Evolutionary conservation across 2,888 invertebrate genomes (phyloP).

Genomic region (Tineola bisselliella): DNA sequence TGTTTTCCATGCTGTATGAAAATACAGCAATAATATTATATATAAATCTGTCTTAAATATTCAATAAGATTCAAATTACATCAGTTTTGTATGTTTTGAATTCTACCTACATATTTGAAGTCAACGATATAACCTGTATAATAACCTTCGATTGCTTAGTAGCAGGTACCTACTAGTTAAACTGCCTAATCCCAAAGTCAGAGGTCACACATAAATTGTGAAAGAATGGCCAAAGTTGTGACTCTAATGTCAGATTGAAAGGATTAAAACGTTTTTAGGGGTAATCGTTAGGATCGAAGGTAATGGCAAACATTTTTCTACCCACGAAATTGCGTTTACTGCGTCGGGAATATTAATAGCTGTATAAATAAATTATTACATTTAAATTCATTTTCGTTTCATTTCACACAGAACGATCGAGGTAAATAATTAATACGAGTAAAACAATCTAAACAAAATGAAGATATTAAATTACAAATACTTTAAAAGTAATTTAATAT

Average conservation of each 20-base stretch:
- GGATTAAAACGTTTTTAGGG: slow-evolving; percentile 47
- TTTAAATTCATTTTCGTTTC: not conserved
- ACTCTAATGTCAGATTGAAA: slow-evolving; percentile 53
- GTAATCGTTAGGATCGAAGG: slow-evolving; percentile 31
- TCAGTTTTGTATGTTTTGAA: no score
- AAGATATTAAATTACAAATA: no score
- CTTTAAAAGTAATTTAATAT: not conserved
- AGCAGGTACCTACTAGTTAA: not conserved
- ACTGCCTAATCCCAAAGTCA: slow-evolving; percentile 21
- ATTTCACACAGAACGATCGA: no score
- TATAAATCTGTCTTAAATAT: no score
- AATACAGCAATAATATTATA: no score
- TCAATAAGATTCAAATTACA: no score
- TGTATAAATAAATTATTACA: not conserved
- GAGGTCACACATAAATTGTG: slow-evolving; percentile 44
- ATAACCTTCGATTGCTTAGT: not conserved
- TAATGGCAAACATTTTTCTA: slow-evolving; percentile 21
- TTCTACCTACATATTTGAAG: not conserved
- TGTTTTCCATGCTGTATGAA: no score
- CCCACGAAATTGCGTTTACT: slow-evolving; percentile 20
- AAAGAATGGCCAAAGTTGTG: slow-evolving; percentile 54
- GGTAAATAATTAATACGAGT: no score
- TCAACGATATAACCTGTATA: not conserved
- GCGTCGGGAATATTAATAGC: slow-evolving; percentile 2
- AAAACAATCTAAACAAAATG: no score